These are phyloP conservation scores for Loripinus fragilis DNA, from an alignment of 2,888 invertebrate species.

Conservation along the genomic window DNA sequence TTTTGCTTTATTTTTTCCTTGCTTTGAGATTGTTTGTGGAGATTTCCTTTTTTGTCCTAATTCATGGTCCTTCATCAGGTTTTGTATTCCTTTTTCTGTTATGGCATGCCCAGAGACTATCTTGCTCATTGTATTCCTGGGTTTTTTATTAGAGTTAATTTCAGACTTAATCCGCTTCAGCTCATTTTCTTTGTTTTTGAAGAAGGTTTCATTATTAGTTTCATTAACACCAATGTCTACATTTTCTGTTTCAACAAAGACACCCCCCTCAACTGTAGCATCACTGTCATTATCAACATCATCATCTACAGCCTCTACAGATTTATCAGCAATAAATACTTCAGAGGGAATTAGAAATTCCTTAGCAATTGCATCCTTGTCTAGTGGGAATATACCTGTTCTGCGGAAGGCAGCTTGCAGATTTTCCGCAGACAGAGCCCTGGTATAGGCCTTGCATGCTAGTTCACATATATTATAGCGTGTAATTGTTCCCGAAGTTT, in stretches of 20 bases:
- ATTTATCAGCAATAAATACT: background rate
- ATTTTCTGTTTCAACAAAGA: background rate
- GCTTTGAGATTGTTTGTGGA: background rate
- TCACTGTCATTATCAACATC: slow-evolving; percentile 12
- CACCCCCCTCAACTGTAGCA: slow-evolving; percentile 1
- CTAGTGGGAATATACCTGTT: slow-evolving; percentile 27
- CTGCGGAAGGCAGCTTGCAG: slow-evolving; percentile 23
- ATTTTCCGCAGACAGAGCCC: slow-evolving; percentile 19
- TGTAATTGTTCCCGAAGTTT: slow-evolving; percentile 23
- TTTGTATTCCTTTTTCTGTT: background rate
- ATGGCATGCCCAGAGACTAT: slow-evolving; percentile 14
- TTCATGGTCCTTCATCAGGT: slow-evolving; percentile 1
- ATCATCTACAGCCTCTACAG: background rate
- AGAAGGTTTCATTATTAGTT: background rate
- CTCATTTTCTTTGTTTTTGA: slow-evolving; percentile 18
- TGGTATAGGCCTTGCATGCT: too few species aligned
- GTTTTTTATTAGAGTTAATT: background rate
- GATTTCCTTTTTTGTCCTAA: slow-evolving; percentile 13
- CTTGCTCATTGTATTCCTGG: slow-evolving; percentile 15
- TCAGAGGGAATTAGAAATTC: slow-evolving; percentile 18
- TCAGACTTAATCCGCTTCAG: slow-evolving; percentile 6
- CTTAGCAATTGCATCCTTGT: slow-evolving; percentile 14
- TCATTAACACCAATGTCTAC: background rate
- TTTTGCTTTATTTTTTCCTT: background rate
- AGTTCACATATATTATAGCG: background rate